Evolutionary conservation across 2,113 vertebrate genomes (phyloP).

Genomic region (Tylochromis polylepis): DNA sequence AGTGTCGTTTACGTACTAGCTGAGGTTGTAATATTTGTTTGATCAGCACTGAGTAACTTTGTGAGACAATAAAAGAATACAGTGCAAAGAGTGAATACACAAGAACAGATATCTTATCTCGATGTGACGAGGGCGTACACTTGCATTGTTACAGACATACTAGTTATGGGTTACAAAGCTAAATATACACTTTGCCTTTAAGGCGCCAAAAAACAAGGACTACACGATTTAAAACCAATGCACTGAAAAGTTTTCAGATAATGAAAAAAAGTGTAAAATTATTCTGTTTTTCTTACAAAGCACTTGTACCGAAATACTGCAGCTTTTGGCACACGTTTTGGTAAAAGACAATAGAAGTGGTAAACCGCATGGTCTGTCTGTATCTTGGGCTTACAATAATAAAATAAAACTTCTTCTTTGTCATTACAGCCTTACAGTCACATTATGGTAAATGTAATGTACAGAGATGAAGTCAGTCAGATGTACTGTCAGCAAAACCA

Average conservation of each 20-base stretch:
- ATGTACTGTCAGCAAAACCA: neutral
- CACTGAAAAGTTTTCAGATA: neutral
- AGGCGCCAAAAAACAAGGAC: conserved; percentile 35
- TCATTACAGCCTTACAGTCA: neutral
- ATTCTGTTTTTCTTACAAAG: conserved; percentile 16
- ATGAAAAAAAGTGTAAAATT: neutral
- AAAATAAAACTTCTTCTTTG: neutral
- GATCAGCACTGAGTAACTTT: conserved; percentile 9
- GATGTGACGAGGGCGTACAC: conserved; percentile 26
- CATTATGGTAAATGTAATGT: neutral
- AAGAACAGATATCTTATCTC: conserved; percentile 12
- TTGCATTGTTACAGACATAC: conserved; percentile 38
- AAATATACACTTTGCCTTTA: conserved; percentile 4
- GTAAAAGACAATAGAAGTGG: conserved; percentile 15
- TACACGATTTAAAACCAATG: neutral
- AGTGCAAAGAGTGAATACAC: neutral
- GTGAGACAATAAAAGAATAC: conserved; percentile 8
- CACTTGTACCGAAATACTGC: conserved; percentile 32
- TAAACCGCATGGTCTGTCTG: neutral
- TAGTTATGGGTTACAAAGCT: conserved; percentile 25
- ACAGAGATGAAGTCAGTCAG: neutral
- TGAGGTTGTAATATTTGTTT: conserved; percentile 16
- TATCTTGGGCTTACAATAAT: neutral
- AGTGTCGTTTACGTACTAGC: neutral
- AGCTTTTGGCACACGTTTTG: conserved; percentile 4